Evolutionary conservation across 2,888 invertebrate genomes (phyloP), one percentile per base, ranked within the genome.

Genomic region (Pollenia griseotomentosa): DNA sequence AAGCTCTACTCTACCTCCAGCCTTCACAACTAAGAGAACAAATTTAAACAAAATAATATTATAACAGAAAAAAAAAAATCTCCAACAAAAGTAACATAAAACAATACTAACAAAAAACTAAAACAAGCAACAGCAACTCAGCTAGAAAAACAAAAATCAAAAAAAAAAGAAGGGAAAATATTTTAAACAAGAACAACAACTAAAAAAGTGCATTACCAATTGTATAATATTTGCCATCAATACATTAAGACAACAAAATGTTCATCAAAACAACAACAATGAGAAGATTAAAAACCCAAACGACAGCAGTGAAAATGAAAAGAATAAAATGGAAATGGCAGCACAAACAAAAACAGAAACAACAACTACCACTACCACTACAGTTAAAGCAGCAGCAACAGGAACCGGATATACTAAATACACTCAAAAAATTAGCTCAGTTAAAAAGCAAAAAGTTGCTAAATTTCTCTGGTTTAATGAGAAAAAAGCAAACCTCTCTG

Each of bases 201-300:
- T 65, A 65, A 82, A 83, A 81, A 87, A 88, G 89, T 89, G 89
- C 79, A 87, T 80, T 80, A 80, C 74, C 86, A 89, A 89, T 85
- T 91, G 91, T 91, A 93, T 92, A 92, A 93, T 93, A 93, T 92
- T 92, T 92, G 91, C 92, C 93, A 93, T 92, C 91, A 92, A 92
- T 93, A 92, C 90, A 89, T 88, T 89, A 89, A 90, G 90, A 87
- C 90, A 90, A 89, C 88, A 89, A 88, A 89, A 92, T 93, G 93
- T 89, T 89, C 88, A 88, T 86, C 86, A 86, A 85, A 78, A 82
- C 88, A 83, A 90, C 90, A 85, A 90, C 90, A 88, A 91, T 91
- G 65, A 84, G 87, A 84, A 74, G 81, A 89, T 88, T 91, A 89
- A 91, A 90, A 89, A 90, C 90, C 90, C 90, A 89, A 88, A 93